These are phyloP conservation scores for Barnardius zonarius DNA, from an alignment of 2,113 vertebrate genomes.

Conservation along the genomic window DNA sequence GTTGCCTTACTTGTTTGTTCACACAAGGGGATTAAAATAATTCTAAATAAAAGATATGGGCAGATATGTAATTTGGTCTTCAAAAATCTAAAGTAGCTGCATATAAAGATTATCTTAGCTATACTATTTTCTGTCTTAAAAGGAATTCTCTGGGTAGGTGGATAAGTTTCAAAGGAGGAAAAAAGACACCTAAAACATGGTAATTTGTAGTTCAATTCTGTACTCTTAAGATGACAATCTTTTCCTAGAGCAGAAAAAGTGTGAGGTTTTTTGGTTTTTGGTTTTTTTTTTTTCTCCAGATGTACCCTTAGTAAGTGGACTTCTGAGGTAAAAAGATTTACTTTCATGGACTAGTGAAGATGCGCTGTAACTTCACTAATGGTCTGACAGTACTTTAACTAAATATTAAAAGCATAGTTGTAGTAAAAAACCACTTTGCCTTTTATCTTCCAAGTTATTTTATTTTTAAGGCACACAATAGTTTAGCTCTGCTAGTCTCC, in stretches of 20 bases:
- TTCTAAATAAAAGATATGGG: neutral
- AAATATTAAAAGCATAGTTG: conserved; percentile 24
- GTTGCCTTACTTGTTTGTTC: neutral
- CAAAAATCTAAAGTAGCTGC: neutral
- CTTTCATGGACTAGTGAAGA: conserved; percentile 9
- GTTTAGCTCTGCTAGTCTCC: neutral
- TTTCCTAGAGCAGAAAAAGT: neutral
- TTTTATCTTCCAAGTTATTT: conserved; percentile 19
- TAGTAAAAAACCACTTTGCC: neutral
- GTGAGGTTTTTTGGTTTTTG: too few relatives aligned
- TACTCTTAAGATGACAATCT: neutral
- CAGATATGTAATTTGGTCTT: neutral
- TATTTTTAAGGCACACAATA: conserved; percentile 10
- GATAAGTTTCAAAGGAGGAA: neutral
- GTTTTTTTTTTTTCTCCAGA: neutral
- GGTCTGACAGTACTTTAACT: conserved; percentile 23
- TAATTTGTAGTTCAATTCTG: neutral
- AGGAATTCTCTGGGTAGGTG: neutral
- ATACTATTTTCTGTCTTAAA: neutral
- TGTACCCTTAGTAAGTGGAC: neutral
- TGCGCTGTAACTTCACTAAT: conserved; percentile 19
- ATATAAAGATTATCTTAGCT: neutral
- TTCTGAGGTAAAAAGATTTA: neutral
- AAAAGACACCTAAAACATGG: neutral
- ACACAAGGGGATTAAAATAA: neutral